Percentiles rank a stretch among this genome's conserved stretches.
Evolutionary conservation across 2,113 vertebrate species (phyloP).

Genomic region (Apistogramma diplotaenia): DNA sequence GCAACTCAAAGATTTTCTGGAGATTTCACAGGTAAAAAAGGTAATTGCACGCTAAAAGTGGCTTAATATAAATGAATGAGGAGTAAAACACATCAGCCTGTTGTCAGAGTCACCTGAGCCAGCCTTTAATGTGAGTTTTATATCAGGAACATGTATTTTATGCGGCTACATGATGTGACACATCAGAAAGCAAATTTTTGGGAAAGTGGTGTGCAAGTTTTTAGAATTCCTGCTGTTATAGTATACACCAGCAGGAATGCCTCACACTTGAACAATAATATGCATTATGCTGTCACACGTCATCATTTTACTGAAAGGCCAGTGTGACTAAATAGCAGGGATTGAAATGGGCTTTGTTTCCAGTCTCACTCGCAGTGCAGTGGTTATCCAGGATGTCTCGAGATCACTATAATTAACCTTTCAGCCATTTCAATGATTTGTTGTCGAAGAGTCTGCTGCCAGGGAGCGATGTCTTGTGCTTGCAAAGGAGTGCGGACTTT

Average conservation of each 20-base stretch:
- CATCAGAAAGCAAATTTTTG: not conserved
- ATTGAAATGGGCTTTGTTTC: slow-evolving; percentile 15
- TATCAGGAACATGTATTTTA: not conserved
- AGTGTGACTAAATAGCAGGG: not conserved
- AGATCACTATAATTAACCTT: slow-evolving; percentile 17
- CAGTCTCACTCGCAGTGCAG: not conserved
- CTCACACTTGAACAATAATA: slow-evolving; percentile 12
- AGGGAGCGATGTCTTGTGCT: not conserved
- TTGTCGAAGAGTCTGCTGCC: slow-evolving; percentile 1
- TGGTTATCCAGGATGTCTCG: slow-evolving; percentile 2
- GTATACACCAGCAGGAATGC: not conserved
- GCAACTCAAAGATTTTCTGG: not conserved
- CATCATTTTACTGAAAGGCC: not conserved
- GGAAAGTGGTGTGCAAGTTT: not conserved
- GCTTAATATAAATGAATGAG: too few species aligned
- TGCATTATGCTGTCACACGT: not conserved
- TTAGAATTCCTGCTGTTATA: not conserved
- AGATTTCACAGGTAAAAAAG: too few species aligned
- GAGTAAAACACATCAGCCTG: not conserved
- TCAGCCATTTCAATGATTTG: slow-evolving; percentile 12
- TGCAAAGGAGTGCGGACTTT: not conserved
- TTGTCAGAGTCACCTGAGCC: not conserved
- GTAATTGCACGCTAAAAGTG: too few species aligned
- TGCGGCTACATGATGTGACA: not conserved
- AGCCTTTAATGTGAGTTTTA: not conserved